Percentiles rank a stretch among this genome's conserved stretches.
phyloP scores from a whole-genome alignment of 1,140 invertebrate species.

The Zaprionus tsacasi region DNA sequence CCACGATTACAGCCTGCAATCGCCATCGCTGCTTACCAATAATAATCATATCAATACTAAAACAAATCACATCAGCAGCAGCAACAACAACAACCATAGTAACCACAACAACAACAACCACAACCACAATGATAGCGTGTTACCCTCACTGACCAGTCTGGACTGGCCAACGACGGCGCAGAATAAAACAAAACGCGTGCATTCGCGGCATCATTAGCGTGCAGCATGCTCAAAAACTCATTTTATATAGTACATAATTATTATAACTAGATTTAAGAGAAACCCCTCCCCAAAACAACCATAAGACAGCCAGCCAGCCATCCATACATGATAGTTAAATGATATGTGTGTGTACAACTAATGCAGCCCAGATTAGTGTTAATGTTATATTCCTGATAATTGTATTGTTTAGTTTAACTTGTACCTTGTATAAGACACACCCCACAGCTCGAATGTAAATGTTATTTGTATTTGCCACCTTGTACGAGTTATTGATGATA shows the following conservation, averaged over 20 bases:
- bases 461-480: constrained; percentile 15
- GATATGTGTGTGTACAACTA: constrained; percentile 1
- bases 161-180: constrained; percentile 49
- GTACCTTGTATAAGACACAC: constrained; percentile 16
- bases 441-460: constrained; percentile 13
- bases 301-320: constrained; percentile 34
- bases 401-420: constrained; percentile 39
- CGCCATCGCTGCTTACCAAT: constrained; percentile 49
- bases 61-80: neutral
- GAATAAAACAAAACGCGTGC: constrained; percentile 30
- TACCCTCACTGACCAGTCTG: constrained; percentile 43
- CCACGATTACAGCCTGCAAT: constrained; percentile 61
- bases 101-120: constrained; percentile 28
- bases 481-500: constrained; percentile 33
- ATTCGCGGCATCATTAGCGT: constrained; percentile 48
- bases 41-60: constrained; percentile 28
- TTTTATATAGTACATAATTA: constrained; percentile 13
- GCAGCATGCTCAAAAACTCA: constrained; percentile 31
- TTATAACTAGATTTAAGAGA: constrained; percentile 6
- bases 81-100: constrained; percentile 27
- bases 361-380: constrained; percentile 18
- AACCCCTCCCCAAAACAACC: neutral
- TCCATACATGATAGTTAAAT: constrained; percentile 10
- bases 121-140: constrained; percentile 23
- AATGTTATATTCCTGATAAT: constrained; percentile 41